Evolutionary conservation across 2,888 invertebrate genomes (phyloP), one percentile per base, ranked within the genome.

Genomic region (Diabrotica balteata): DNA sequence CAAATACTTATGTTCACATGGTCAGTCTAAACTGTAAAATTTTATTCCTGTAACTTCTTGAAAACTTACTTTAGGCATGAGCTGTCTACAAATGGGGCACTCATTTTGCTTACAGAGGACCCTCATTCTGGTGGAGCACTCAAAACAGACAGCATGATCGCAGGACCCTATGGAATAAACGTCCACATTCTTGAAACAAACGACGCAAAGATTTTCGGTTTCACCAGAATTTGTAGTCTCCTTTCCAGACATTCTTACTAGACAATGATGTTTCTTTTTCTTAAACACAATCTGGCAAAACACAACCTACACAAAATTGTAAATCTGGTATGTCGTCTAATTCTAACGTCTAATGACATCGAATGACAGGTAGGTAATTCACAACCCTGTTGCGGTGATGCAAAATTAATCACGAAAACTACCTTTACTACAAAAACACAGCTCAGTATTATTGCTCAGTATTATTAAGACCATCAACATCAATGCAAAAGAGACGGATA

Each of bases 81-180:
- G 91, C 79, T 92, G 91, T 66, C 98, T 90, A 84, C 98, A 99
- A 79, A 98, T 97, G 44, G 98, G 97, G 82, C 98, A 99, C 81
- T 97, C 96, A 79, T 94, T 94, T 84, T 96, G 95, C 77, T 92
- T 89, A 83, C 97, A 96, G 17, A 98, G 87, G 45, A 97, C 95
- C 80, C 98, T 87, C 95, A 99, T 97, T 70, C 98, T 89, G 44
- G 97, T 96, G n/a, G 96, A 96, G 85, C 99, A 99, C 85, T 97
- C 97, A 84, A 92, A 96, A 86, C 99, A 99, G 73, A 98, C 96
- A 62, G 96, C 93, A 88, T 98, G 98, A 84, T 97, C 96, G 83
- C 98, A 98, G 81, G 91, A 90, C 52, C 97, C 97, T 77, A 97
- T 89, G 10, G 95, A 95, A 85, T 88, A 95, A 78, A 93, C 91